Evolutionary conservation across 2,888 invertebrate species (phyloP), one percentile per base, ranked within the genome.

Genomic region (Tetragnatha montana): DNA sequence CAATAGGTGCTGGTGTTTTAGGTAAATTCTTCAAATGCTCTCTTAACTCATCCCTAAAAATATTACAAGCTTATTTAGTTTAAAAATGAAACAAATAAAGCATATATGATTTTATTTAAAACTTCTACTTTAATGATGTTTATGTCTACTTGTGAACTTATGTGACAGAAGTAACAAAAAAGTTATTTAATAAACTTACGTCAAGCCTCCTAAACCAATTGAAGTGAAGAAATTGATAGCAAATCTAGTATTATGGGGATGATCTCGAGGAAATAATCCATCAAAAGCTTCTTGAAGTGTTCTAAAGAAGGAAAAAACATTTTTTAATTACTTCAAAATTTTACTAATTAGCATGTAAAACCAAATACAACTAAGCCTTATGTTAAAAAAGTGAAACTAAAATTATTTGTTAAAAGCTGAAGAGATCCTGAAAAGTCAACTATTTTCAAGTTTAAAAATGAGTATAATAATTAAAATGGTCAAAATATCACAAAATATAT

Each of bases 141-240:
- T 35, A 35, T 35, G 35, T 35, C 35, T 35, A 35, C 1, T 35
- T 35, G 35, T 1, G 35, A 35, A 68, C n/a, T 17, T 68, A 3
- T 68, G 14, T 68, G 14, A 68, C 68, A 68, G 68, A 68, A 68
- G 6, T 0, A 74, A 0, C n/a, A 6, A 12, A 74, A 74, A 22
- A 75, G 14, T 75, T 35, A 14, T 75, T 51, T 35, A 51, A n/a
- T n/a, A n/a, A n/a, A 93, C 95, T 94, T 93, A 95, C 94, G 99
- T 99, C 1, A 99, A 94, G 0, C 98, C 99, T 87, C 99, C 99
- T 85, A 99, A 95, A 92, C 99, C 98, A 93, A 98, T 98, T 0
- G 98, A 97, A 0, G 98, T 98, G 93, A 99, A 99, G 94, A 98
- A 99, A 93, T 99, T 99, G 81, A 99, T 99, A 0, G 99, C 97